These are phyloP conservation scores for Pristionchus arcanus DNA, from an alignment of 2,888 invertebrate species.

Conservation along the genomic window DNA sequence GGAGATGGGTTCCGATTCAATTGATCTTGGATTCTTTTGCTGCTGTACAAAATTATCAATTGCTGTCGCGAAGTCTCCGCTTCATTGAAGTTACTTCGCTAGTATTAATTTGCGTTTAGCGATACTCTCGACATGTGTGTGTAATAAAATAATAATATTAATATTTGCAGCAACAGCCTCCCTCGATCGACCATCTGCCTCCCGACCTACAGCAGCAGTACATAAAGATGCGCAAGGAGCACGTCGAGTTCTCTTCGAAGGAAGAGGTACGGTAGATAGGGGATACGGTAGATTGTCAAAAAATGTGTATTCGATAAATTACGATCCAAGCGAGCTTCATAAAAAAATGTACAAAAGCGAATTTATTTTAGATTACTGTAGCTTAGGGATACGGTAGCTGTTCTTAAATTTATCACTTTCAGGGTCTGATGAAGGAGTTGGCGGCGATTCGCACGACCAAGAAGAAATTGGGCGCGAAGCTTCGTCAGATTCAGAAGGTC, in stretches of 20 bases:
- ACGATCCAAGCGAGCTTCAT: no score
- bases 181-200: constrained; percentile 23
- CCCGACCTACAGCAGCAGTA: constrained; percentile 45
- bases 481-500: constrained; percentile 66
- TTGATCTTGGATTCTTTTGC: background rate
- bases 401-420: background rate
- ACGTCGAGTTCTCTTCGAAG: background rate
- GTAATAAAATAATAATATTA: background rate
- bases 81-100: no score
- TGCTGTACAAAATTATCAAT: background rate
- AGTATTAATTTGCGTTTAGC: no score
- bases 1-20: background rate
- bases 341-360: no score
- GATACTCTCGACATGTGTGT: no score
- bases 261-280: constrained; percentile 29
- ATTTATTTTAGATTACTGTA: background rate
- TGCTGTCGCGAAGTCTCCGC: no score
- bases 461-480: constrained; percentile 75
- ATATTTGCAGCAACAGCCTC: constrained; percentile 21
- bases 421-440: constrained; percentile 63
- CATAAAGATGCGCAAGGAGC: background rate
- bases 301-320: no score
- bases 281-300: background rate
- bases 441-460: constrained; percentile 70
- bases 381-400: no score